These are phyloP conservation scores for Pterocles gutturalis DNA, from an alignment of 2,113 vertebrate species.

Conservation along the genomic window DNA sequence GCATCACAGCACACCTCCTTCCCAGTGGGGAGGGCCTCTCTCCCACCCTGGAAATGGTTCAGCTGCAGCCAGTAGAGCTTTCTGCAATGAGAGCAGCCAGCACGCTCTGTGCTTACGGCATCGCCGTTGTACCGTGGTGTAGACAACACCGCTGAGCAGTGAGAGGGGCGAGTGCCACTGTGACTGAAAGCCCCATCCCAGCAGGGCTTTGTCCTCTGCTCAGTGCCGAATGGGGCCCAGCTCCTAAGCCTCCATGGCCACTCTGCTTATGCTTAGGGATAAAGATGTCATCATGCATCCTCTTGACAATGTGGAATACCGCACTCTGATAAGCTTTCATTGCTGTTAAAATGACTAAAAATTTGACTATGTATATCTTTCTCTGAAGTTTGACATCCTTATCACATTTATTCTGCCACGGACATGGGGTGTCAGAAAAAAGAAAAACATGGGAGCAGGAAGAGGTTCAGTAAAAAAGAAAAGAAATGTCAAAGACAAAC, in stretches of 20 bases:
- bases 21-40: not conserved
- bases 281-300: not conserved
- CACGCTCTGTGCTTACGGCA: not conserved
- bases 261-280: not conserved
- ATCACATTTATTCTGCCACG: not conserved
- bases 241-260: accelerated
- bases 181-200: not conserved
- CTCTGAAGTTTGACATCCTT: not conserved
- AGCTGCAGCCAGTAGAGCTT: accelerated
- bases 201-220: not conserved
- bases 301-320: not conserved
- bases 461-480: not conserved
- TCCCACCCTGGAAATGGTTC: not conserved
- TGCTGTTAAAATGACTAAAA: not conserved
- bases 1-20: not conserved
- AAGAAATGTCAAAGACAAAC: not conserved
- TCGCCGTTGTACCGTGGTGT: accelerated
- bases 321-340: not conserved
- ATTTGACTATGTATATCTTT: not conserved
- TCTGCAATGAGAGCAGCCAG: not conserved
- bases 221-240: not conserved
- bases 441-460: not conserved
- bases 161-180: not conserved
- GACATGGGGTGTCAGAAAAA: not conserved
- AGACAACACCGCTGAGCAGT: not conserved